These are phyloP conservation scores for Sitta carolinensis DNA, from an alignment of 2,797 vertebrate genomes.

Conservation along the genomic window DNA sequence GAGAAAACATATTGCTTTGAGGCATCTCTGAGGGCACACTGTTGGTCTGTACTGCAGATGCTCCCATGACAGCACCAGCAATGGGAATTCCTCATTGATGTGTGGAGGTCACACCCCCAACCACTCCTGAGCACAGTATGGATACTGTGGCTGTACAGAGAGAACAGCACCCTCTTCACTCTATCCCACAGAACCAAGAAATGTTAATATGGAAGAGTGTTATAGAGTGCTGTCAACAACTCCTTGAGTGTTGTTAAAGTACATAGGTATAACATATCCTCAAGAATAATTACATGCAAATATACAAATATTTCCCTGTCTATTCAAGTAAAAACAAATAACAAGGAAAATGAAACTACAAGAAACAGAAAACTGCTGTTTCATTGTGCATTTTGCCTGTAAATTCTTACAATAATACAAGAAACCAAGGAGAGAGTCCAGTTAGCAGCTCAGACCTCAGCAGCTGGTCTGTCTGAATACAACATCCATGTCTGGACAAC, in stretches of 20 bases:
- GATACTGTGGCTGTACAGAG: background rate
- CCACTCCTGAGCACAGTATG: accelerated
- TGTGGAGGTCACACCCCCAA: background rate
- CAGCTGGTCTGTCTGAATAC: background rate
- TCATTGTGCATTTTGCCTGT: background rate
- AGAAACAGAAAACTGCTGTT: background rate
- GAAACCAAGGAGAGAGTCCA: background rate
- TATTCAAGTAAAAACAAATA: background rate
- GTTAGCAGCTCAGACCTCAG: background rate
- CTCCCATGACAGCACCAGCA: accelerated
- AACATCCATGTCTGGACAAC: background rate
- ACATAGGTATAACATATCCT: background rate
- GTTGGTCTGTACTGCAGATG: background rate
- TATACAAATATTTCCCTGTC: background rate
- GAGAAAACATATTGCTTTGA: background rate
- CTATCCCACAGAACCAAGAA: background rate
- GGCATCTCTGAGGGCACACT: background rate
- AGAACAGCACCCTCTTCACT: background rate
- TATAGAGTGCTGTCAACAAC: background rate
- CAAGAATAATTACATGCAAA: background rate
- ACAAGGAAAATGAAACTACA: background rate
- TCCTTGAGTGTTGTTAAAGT: background rate
- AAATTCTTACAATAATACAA: background rate
- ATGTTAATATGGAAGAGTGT: background rate
- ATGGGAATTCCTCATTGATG: background rate